Evolutionary conservation across 1,140 invertebrate genomes (phyloP).

Genomic region (Drosophila murphyi): DNA sequence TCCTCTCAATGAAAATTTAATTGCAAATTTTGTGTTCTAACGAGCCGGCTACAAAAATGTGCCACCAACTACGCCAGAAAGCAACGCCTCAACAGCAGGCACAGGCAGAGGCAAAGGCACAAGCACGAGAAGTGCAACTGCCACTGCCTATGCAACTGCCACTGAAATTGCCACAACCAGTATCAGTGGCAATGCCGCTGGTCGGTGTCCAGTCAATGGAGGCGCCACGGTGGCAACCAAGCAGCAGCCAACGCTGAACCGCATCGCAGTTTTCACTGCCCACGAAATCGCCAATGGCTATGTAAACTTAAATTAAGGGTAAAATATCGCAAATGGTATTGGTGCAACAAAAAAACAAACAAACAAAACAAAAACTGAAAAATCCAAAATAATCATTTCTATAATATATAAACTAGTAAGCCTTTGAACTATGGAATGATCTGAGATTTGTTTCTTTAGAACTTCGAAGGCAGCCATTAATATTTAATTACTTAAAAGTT

Average conservation of each 20-base stretch:
- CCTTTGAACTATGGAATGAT: constrained; percentile 1
- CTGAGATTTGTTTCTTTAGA: constrained; percentile 5
- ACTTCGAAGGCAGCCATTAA: constrained; percentile 9
- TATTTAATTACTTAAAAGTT: constrained; percentile 6
- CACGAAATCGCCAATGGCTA: constrained; percentile 64
- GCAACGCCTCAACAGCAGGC: constrained; percentile 17
- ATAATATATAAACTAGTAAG: constrained; percentile 1
- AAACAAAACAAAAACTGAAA: constrained; percentile 44
- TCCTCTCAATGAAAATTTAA: constrained; percentile 13
- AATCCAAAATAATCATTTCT: constrained; percentile 14
- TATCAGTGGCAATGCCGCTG: constrained; percentile 14
- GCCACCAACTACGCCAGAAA: constrained; percentile 45
- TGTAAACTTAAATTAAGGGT: constrained; percentile 84
- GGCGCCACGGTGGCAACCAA: constrained; percentile 52
- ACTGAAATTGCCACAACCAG: constrained; percentile 6
- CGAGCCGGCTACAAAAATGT: constrained; percentile 50
- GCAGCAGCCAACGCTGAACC: constrained; percentile 58
- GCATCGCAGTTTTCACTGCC: constrained; percentile 46
- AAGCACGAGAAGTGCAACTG: constrained; percentile 1
- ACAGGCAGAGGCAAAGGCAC: constrained; percentile 14
- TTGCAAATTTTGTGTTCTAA: constrained; percentile 28
- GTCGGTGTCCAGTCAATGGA: constrained; percentile 36
- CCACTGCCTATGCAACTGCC: constrained; percentile 18
- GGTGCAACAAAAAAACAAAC: constrained; percentile 59
- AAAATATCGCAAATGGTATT: constrained; percentile 84